A percentile compares a stretch with the other conserved stretches of the same genome.
phyloP scores from a whole-genome alignment of 2,113 vertebrate genomes.

The Scomber colias region DNA sequence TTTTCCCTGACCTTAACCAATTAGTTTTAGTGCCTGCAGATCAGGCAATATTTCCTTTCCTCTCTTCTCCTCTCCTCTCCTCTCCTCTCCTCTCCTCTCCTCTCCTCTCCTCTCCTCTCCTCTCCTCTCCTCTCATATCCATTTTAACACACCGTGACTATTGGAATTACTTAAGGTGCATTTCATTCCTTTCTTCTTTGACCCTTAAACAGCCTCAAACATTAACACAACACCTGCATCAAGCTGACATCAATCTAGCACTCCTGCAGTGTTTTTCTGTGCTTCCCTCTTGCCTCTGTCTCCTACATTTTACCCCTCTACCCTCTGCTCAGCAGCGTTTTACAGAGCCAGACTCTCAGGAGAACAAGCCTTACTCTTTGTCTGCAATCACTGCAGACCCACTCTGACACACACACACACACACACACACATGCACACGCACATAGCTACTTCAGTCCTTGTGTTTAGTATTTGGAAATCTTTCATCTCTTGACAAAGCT shows the following conservation, averaged over 20 bases:
- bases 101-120: slow-evolving; percentile 1
- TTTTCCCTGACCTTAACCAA: not conserved
- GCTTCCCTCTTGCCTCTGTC: not conserved
- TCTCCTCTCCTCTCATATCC: not conserved
- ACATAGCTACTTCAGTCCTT: slow-evolving; percentile 28
- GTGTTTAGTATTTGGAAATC: slow-evolving; percentile 43
- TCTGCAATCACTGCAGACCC: slow-evolving; percentile 59
- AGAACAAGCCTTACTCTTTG: slow-evolving; percentile 59
- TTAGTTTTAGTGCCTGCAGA: too few relatives aligned
- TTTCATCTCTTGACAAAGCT: slow-evolving; percentile 55
- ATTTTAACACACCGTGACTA: slow-evolving; percentile 22
- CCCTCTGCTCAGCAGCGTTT: slow-evolving; percentile 47
- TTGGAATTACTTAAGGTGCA: slow-evolving; percentile 24
- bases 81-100: slow-evolving; percentile 1
- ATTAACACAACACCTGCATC: slow-evolving; percentile 32
- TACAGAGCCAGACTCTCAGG: slow-evolving; percentile 60
- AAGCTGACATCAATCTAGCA: slow-evolving; percentile 25
- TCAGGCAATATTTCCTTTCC: too few relatives aligned
- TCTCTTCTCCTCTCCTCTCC: too few relatives aligned
- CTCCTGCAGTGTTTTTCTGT: slow-evolving; percentile 20
- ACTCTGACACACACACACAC: slow-evolving; percentile 31
- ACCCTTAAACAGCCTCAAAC: slow-evolving; percentile 32
- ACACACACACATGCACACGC: not conserved
- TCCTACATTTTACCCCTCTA: slow-evolving; percentile 31
- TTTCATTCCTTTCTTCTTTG: slow-evolving; percentile 38